Evolutionary conservation across 2,797 vertebrate species (phyloP).

Genomic region (Sebastes taczanowskii): DNA sequence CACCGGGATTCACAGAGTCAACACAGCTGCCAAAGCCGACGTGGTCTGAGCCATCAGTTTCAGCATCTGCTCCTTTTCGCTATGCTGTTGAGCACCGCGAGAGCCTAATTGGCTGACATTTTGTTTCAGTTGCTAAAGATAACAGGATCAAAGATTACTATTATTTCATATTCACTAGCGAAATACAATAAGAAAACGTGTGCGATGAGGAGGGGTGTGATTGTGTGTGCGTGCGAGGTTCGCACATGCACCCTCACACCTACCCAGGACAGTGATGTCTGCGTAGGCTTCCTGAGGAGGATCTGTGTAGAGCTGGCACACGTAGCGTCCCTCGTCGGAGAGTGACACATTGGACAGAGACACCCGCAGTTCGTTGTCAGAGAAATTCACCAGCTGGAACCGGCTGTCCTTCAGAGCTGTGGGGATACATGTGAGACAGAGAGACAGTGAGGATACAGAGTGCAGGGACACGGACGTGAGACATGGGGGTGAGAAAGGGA

Average conservation of each 20-base stretch:
- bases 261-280: slow-evolving; percentile 96
- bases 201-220: not conserved
- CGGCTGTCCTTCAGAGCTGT: slow-evolving; percentile 95
- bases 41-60: slow-evolving; percentile 73
- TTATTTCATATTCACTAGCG: slow-evolving; percentile 60
- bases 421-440: slow-evolving; percentile 66
- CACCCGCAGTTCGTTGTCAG: slow-evolving; percentile 96
- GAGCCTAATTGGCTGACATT: slow-evolving; percentile 82
- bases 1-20: slow-evolving; percentile 81
- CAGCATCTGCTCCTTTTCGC: slow-evolving; percentile 81
- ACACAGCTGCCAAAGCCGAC: slow-evolving; percentile 81
- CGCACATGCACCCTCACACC: slow-evolving; percentile 66
- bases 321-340: slow-evolving; percentile 96
- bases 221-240: slow-evolving; percentile 13
- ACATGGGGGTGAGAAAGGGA: slow-evolving; percentile 39
- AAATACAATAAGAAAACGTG: slow-evolving; percentile 35
- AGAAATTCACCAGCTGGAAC: slow-evolving; percentile 99
- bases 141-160: slow-evolving; percentile 74
- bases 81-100: slow-evolving; percentile 71
- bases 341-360: slow-evolving; percentile 97
- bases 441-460: slow-evolving; percentile 59
- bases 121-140: slow-evolving; percentile 77
- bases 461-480: slow-evolving; percentile 61
- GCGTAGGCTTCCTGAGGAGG: slow-evolving; percentile 97
- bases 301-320: slow-evolving; percentile 98